Conservation (phyloP, 2,888 invertebrate genomes). For the Sepiola atlantica region DNA sequence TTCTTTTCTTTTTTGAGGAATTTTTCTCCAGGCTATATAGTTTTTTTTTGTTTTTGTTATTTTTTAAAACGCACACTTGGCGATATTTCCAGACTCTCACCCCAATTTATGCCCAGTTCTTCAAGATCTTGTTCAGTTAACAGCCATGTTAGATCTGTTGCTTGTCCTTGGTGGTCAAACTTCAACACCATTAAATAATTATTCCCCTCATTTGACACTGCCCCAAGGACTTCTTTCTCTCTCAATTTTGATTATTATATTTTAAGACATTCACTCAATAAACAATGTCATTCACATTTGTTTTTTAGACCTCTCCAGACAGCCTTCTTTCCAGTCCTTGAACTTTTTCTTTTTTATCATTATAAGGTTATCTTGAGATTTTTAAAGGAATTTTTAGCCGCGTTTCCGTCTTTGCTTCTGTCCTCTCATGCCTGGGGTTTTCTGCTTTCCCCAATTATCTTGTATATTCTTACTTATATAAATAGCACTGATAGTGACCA, state of each 20-base stretch:
- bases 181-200: background rate
- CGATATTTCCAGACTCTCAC: background rate
- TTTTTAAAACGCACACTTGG: background rate
- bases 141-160: background rate
- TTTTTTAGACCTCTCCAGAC: background rate
- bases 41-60: background rate
- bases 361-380: background rate
- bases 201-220: background rate
- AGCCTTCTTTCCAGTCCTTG: background rate
- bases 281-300: conserved; percentile 22
- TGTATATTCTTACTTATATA: conserved; percentile 9
- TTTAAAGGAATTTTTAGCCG: background rate
- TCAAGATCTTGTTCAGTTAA: background rate
- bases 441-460: background rate
- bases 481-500: background rate
- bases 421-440: background rate
- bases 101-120: background rate
- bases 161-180: background rate
- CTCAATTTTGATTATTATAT: background rate
- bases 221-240: background rate
- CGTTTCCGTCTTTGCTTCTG: background rate
- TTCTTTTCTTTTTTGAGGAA: no score
- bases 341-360: background rate
- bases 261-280: background rate
- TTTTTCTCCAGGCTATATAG: background rate